Evolutionary conservation across 1,140 invertebrate genomes (phyloP).

Genomic region (Macrobrachium nipponense): DNA sequence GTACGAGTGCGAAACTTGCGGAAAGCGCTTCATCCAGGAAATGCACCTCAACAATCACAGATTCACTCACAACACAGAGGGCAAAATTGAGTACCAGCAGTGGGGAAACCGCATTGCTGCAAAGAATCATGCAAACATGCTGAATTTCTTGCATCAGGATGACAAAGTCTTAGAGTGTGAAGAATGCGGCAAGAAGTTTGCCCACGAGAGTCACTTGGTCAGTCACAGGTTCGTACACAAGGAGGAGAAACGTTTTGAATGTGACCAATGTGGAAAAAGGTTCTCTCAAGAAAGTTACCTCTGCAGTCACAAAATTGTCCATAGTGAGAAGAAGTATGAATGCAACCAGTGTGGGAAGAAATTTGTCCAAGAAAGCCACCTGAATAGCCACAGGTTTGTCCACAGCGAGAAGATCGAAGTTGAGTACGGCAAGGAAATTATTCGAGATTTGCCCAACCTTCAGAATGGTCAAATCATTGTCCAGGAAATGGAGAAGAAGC

Average conservation of each 20-base stretch:
- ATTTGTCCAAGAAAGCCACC: slow-evolving; percentile 37
- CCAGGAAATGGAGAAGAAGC: slow-evolving; percentile 41
- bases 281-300: slow-evolving; percentile 47
- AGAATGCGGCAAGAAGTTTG: slow-evolving; percentile 36
- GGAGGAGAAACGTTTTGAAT: slow-evolving; percentile 45
- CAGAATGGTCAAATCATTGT: slow-evolving; percentile 27
- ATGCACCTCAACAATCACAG: slow-evolving; percentile 73
- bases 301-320: slow-evolving; percentile 38
- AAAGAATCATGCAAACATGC: slow-evolving; percentile 38
- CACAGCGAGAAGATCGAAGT: slow-evolving; percentile 23
- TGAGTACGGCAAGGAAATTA: slow-evolving; percentile 19
- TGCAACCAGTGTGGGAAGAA: slow-evolving; percentile 45
- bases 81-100: slow-evolving; percentile 40
- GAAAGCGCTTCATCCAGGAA: slow-evolving; percentile 88
- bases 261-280: slow-evolving; percentile 41
- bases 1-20: slow-evolving; percentile 82
- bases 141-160: slow-evolving; percentile 35
- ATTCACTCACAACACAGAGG: slow-evolving; percentile 75
- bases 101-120: slow-evolving; percentile 16
- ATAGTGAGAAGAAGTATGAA: slow-evolving; percentile 44
- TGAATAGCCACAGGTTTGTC: slow-evolving; percentile 53
- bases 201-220: slow-evolving; percentile 42
- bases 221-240: slow-evolving; percentile 46
- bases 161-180: slow-evolving; percentile 32
- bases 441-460: slow-evolving; percentile 30